phyloP scores from a whole-genome alignment of 2,888 invertebrate species.

The Pseudoips prasinana region DNA sequence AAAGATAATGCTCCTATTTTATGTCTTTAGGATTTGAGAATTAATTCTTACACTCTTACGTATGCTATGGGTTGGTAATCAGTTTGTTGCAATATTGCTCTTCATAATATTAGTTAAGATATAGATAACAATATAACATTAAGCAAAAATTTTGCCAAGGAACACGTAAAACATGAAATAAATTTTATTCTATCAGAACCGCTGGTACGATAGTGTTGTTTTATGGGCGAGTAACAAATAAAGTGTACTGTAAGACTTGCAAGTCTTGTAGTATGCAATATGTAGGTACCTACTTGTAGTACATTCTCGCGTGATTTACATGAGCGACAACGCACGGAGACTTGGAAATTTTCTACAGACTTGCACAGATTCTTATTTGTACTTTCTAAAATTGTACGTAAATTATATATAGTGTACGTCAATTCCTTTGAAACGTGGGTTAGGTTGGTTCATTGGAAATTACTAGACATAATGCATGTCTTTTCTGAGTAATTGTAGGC shows the following conservation, averaged over 20 bases:
- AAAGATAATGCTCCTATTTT: too few relatives aligned
- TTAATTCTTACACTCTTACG: too few relatives aligned
- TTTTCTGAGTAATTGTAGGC: too few relatives aligned
- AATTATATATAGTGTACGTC: slow-evolving; percentile 5
- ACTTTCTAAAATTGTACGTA: slow-evolving; percentile 1
- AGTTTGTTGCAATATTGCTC: too few relatives aligned
- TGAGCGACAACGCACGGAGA: slow-evolving; percentile 42
- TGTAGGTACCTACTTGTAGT: slow-evolving; percentile 21
- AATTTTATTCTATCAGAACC: slow-evolving; percentile 28
- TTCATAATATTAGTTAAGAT: too few relatives aligned
- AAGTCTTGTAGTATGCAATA: slow-evolving; percentile 8
- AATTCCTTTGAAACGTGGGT: slow-evolving; percentile 6
- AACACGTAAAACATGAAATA: slow-evolving; percentile 14
- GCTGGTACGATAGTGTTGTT: slow-evolving; percentile 30
- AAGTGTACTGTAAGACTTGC: slow-evolving; percentile 26
- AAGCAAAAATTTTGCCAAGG: background rate
- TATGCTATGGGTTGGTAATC: too few relatives aligned
- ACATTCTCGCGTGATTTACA: slow-evolving; percentile 49
- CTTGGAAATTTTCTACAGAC: slow-evolving; percentile 34
- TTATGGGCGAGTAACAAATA: slow-evolving; percentile 39
- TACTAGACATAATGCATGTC: too few relatives aligned
- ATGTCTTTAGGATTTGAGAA: too few relatives aligned
- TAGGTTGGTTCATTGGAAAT: too few relatives aligned
- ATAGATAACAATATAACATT: too few relatives aligned
- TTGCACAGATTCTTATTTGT: slow-evolving; percentile 15